Conservation (phyloP, 2,113 vertebrate genomes). For the Onychostruthus taczanowskii region DNA sequence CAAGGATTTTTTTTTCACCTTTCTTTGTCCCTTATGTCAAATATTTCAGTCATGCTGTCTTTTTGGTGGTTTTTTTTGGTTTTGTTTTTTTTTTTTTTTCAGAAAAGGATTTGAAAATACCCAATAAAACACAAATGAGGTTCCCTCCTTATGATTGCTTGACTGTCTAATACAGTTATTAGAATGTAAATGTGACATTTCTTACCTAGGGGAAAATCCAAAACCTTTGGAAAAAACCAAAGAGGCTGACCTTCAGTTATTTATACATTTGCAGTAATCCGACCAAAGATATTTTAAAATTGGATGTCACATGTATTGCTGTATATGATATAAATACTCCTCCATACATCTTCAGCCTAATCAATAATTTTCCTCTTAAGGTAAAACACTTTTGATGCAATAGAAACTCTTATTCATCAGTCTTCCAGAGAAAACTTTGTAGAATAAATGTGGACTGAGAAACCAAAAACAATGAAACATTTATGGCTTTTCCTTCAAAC, state of each 20-base stretch:
- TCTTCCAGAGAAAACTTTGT: not conserved
- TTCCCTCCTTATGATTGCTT: not conserved
- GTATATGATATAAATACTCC: not conserved
- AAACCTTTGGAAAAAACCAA: too few species aligned
- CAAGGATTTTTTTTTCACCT: not conserved
- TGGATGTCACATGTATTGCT: not conserved
- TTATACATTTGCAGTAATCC: not conserved
- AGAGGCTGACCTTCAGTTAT: slow-evolving; percentile 31
- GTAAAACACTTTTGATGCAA: not conserved
- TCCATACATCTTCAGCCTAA: not conserved
- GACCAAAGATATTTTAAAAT: slow-evolving; percentile 21
- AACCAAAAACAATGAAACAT: not conserved
- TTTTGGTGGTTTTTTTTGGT: not conserved
- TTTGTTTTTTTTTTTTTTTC: not conserved
- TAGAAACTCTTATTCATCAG: not conserved
- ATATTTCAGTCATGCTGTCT: not conserved
- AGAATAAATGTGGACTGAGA: not conserved
- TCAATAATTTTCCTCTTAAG: not conserved
- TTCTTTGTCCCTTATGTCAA: not conserved
- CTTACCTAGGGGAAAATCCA: slow-evolving; percentile 14
- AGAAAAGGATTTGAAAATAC: not conserved
- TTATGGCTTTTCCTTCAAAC: not conserved
- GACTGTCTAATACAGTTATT: slow-evolving; percentile 2
- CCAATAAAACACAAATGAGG: not conserved
- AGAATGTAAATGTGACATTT: slow-evolving; percentile 58